Conservation (phyloP, 2,888 invertebrate genomes). For the Lasioglossum lativentre region DNA sequence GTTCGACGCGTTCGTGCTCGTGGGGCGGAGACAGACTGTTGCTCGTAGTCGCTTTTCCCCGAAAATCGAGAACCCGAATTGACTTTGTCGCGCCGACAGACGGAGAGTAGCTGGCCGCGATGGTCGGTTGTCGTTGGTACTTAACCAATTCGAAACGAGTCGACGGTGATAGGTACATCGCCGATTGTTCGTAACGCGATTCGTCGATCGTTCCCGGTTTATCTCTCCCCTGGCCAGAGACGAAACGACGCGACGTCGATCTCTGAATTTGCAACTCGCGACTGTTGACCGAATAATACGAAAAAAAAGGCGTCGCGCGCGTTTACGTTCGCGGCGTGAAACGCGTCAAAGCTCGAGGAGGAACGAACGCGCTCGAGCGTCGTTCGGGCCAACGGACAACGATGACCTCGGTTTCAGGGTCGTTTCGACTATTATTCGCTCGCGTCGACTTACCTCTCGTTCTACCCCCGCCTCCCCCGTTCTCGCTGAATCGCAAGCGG, state of each 20-base stretch:
- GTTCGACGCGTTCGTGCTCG: neutral
- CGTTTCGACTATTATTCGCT: constrained; percentile 77
- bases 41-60: neutral
- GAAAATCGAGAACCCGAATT: neutral
- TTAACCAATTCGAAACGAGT: neutral
- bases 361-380: constrained; percentile 47
- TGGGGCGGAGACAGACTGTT: neutral
- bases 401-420: constrained; percentile 77
- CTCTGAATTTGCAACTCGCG: neutral
- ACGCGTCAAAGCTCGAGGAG: constrained; percentile 51
- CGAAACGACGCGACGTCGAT: neutral
- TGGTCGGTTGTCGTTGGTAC: neutral
- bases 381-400: constrained; percentile 74
- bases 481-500: constrained; percentile 25
- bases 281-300: neutral
- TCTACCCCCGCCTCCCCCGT: constrained; percentile 37
- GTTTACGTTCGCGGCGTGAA: constrained; percentile 31
- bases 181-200: neutral
- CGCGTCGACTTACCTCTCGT: constrained; percentile 54
- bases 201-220: neutral
- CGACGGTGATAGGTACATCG: neutral
- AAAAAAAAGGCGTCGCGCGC: neutral
- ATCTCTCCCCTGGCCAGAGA: neutral
- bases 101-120: neutral
- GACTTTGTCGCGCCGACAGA: neutral